phyloP scores from a whole-genome alignment of 2,797 vertebrate species.

The Eupleurogrammus muticus region DNA sequence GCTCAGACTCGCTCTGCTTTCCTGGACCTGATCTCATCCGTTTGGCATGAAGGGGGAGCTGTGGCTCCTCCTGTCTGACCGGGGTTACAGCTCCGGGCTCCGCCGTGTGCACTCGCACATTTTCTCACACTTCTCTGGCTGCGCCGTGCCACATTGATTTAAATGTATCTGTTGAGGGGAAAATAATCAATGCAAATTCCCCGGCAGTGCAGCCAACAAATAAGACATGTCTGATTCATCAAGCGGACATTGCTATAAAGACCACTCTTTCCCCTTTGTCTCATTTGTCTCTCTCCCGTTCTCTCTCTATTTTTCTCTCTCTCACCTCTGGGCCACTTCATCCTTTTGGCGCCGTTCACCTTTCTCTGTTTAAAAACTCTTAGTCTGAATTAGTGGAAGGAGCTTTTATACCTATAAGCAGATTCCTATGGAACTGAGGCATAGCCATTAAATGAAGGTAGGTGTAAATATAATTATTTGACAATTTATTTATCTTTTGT shows the following conservation, averaged over 20 bases:
- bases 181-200: constrained; percentile 99
- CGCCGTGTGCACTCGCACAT: constrained; percentile 73
- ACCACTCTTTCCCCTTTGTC: constrained; percentile 84
- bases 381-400: constrained; percentile 89
- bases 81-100: constrained; percentile 76
- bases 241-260: constrained; percentile 92
- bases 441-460: constrained; percentile 88
- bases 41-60: constrained; percentile 98
- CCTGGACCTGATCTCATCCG: constrained; percentile 84
- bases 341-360: constrained; percentile 78
- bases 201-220: constrained; percentile 88
- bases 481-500: constrained; percentile 69
- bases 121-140: constrained; percentile 85
- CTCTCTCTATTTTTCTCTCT: constrained; percentile 34
- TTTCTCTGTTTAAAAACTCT: constrained; percentile 82
- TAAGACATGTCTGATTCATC: constrained; percentile 91
- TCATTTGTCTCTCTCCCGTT: constrained; percentile 70
- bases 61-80: constrained; percentile 89
- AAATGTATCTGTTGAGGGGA: constrained; percentile 94
- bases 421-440: constrained; percentile 85
- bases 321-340: constrained; percentile 82
- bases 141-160: constrained; percentile 91
- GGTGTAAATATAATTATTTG: constrained; percentile 88
- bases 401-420: constrained; percentile 81
- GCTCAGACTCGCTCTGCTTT: constrained; percentile 52